These are phyloP conservation scores for Pseudomyrmex sp. DNA, from an alignment of 1,140 invertebrate genomes.

Conservation along the genomic window DNA sequence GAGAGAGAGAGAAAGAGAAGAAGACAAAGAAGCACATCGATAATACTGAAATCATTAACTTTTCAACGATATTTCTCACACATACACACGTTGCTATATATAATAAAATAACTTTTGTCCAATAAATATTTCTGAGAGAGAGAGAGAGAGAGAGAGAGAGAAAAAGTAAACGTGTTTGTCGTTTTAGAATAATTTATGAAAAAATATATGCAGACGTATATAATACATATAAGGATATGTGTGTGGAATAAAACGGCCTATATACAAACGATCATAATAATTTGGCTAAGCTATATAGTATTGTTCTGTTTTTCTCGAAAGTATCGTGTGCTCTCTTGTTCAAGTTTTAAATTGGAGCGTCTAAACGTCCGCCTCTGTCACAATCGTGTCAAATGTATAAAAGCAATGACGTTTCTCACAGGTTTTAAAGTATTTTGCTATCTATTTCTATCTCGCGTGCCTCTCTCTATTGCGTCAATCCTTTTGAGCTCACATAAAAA, in stretches of 20 bases:
- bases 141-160: background rate
- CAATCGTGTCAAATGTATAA: background rate
- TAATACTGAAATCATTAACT: no score
- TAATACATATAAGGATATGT: slow-evolving; percentile 38
- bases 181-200: slow-evolving; percentile 18
- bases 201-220: background rate
- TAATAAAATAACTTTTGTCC: slow-evolving; percentile 20
- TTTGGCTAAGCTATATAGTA: slow-evolving; percentile 61
- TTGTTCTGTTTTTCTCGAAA: slow-evolving; percentile 18
- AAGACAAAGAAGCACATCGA: no score
- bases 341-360: slow-evolving; percentile 16
- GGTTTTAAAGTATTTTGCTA: slow-evolving; percentile 16
- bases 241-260: slow-evolving; percentile 69
- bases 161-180: slow-evolving; percentile 37
- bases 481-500: slow-evolving; percentile 3
- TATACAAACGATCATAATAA: slow-evolving; percentile 61
- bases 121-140: slow-evolving; percentile 40
- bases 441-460: slow-evolving; percentile 18
- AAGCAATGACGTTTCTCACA: background rate
- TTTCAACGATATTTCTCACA: no score
- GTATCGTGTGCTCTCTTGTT: background rate
- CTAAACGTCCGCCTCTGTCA: slow-evolving; percentile 33
- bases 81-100: no score
- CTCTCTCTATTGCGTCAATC: slow-evolving; percentile 9
- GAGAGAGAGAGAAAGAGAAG: no score